Conservation (phyloP, 2,113 vertebrate species). For the Chelonoidis abingdonii region DNA sequence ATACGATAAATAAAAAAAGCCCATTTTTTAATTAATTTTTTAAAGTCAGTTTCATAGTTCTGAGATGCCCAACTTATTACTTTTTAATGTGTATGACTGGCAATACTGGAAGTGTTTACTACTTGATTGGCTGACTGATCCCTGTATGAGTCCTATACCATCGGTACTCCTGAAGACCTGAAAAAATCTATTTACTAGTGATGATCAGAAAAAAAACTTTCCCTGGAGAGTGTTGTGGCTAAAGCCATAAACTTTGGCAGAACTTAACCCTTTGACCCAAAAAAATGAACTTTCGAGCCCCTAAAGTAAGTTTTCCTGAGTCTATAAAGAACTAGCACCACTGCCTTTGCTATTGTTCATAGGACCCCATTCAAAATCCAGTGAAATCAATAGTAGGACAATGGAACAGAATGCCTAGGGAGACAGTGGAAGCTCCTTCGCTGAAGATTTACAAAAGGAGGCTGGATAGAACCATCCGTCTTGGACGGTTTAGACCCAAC, state of each 20-base stretch:
- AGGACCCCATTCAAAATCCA: neutral
- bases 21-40: neutral
- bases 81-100: neutral
- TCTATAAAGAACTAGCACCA: neutral
- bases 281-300: slow-evolving; percentile 15
- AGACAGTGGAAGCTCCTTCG: too few relatives aligned
- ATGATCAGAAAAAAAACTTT: neutral
- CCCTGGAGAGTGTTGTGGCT: neutral
- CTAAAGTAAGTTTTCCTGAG: neutral
- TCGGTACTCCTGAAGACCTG: slow-evolving; percentile 50
- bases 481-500: too few relatives aligned
- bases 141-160: neutral
- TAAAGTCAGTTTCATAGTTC: neutral
- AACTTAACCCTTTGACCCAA: slow-evolving; percentile 7
- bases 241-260: slow-evolving; percentile 17
- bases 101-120: neutral
- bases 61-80: neutral
- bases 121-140: neutral
- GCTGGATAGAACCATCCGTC: too few relatives aligned
- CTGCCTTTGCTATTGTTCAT: neutral
- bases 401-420: too few relatives aligned
- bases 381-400: neutral
- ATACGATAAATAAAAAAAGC: neutral
- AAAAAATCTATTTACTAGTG: slow-evolving; percentile 52
- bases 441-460: too few relatives aligned